phyloP scores from a whole-genome alignment of 2,888 invertebrate genomes.

The Muscina levida region DNA sequence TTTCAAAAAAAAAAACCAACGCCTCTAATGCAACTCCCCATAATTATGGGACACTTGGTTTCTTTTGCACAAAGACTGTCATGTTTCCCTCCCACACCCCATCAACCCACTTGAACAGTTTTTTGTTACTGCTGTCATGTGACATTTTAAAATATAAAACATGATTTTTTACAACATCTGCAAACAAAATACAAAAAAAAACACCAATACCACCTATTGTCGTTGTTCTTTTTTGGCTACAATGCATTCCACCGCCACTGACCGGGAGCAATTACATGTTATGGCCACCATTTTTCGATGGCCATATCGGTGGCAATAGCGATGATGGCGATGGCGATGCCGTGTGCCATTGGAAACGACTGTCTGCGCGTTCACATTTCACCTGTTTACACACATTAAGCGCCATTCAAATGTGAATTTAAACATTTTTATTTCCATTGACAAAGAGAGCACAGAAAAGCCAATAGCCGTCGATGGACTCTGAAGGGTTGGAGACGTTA shows the following conservation, averaged over 20 bases:
- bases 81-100: too few species aligned
- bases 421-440: constrained; percentile 24
- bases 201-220: constrained; percentile 21
- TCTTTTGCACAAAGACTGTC: too few species aligned
- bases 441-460: too few species aligned
- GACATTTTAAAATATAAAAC: constrained; percentile 29
- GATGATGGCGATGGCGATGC: background rate
- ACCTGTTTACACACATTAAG: constrained; percentile 49
- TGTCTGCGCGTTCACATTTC: constrained; percentile 16
- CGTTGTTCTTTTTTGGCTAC: constrained; percentile 43
- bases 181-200: background rate
- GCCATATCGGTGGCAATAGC: background rate
- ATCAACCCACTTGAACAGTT: too few species aligned
- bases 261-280: constrained; percentile 28
- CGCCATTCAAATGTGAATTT: constrained; percentile 50
- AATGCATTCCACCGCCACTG: constrained; percentile 19
- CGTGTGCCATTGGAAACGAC: background rate
- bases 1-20: too few species aligned
- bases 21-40: too few species aligned
- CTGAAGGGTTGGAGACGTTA: background rate
- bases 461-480: background rate
- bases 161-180: constrained; percentile 25
- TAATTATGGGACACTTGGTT: too few species aligned
- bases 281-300: background rate
- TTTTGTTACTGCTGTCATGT: constrained; percentile 37